A percentile compares a stretch with the other conserved stretches of the same genome.
Evolutionary conservation across 2,113 vertebrate genomes (phyloP).

Genomic region (Oxyruncus cristatus): DNA sequence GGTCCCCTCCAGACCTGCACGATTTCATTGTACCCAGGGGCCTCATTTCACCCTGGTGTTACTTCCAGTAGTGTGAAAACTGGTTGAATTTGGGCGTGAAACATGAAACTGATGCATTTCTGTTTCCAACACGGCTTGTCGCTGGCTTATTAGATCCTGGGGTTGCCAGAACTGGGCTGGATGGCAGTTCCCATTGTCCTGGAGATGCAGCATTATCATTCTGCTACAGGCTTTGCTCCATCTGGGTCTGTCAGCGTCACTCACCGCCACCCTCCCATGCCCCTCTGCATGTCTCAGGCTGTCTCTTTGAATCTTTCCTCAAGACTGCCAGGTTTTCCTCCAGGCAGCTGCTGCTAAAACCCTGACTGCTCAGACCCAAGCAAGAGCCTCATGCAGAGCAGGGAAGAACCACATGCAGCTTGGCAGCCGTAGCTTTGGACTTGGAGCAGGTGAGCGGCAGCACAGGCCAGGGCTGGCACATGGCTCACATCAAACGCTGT

Average conservation of each 20-base stretch:
- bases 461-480: neutral
- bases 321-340: neutral
- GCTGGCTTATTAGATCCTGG: neutral
- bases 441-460: fast-evolving
- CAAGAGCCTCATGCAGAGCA: neutral
- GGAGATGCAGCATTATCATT: neutral
- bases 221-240: fast-evolving
- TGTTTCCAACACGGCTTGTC: neutral
- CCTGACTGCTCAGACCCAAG: neutral
- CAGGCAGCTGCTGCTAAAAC: neutral
- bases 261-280: fast-evolving
- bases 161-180: neutral
- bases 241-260: neutral
- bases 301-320: neutral
- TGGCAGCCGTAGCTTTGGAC: neutral
- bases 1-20: fast-evolving
- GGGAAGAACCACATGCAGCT: neutral
- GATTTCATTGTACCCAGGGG: neutral
- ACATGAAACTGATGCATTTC: neutral
- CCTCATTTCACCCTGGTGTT: fast-evolving
- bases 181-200: neutral
- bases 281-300: neutral
- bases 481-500: neutral
- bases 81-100: neutral
- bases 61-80: neutral